Evolutionary conservation across 2,113 vertebrate genomes (phyloP), one percentile per base, ranked within the genome.

Genomic region (Charina bottae): DNA sequence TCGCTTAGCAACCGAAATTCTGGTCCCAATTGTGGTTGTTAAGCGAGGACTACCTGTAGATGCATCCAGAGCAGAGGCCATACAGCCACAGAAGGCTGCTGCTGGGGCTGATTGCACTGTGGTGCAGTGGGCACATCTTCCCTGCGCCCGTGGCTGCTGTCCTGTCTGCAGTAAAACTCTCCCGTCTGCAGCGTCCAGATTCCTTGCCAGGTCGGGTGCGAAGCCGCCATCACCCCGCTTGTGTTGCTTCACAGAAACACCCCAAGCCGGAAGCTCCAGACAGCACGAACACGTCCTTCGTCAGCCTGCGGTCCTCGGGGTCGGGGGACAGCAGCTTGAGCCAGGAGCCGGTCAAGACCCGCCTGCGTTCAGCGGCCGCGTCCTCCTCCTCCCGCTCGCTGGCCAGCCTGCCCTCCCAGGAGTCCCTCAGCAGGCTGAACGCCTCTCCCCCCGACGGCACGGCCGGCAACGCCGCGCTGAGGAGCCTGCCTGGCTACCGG

Each of bases 401-500:
- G 0, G 0, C 94, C 93, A 96, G 94, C 91, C 95, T 95, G 84
- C 23, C 94, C 1, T 97, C 97, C 3, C 95, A 93, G 94, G 98
- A 98, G 26, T 93, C 97, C 15, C 97, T 97, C 2, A 0, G 0
- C 5, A 94, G 95, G 83, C 68, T 96, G 64, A 94, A 96, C 17
- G 83, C 86, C 19, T 94, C 95, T 7, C 97, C 96, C 9, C 97
- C 97, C 0, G 95, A 97, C 0, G 98, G 98, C 0, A 17, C 92
- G 88, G 53, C 95, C 0, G 88, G 95, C 54, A 96, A 96, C 9
- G 97, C 98, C 0, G 96, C 97, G 0, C 97, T 99, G 55, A 95
- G 97, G 49, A 97, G 97, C 58, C 97, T 99, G 13, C 99, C 99
- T 0, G 99, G 99, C 1, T 99, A 99, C 95, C 97, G 98, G 10